Conservation (phyloP, 2,113 vertebrate species). For the Clarias gariepinus region DNA sequence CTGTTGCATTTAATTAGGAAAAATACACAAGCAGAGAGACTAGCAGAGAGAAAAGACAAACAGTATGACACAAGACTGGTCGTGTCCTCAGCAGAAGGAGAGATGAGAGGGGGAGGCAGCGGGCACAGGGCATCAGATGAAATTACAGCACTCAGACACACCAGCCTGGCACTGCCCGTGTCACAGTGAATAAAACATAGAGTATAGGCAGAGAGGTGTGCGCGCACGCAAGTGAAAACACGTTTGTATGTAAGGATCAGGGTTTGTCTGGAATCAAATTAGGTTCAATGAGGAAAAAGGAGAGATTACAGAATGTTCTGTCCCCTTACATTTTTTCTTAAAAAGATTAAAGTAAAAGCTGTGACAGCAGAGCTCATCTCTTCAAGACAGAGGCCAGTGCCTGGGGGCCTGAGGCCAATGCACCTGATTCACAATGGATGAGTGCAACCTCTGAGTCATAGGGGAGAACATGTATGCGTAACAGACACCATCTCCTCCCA, state of each 20-base stretch:
- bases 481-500: constrained; percentile 42
- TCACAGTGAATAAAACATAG: constrained; percentile 75
- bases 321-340: too few species aligned
- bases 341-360: not conserved
- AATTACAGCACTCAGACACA: constrained; percentile 73
- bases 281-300: not conserved
- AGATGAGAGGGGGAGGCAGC: constrained; percentile 58
- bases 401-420: constrained; percentile 22
- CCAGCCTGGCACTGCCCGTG: constrained; percentile 71
- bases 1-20: not conserved
- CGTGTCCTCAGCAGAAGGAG: constrained; percentile 56
- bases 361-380: constrained; percentile 3
- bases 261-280: not conserved
- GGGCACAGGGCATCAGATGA: constrained; percentile 70
- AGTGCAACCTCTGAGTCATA: constrained; percentile 40
- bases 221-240: not conserved
- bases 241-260: constrained; percentile 14
- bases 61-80: constrained; percentile 26
- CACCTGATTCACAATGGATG: constrained; percentile 47
- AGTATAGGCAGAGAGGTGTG: constrained; percentile 33
- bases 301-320: not conserved
- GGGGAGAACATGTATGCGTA: constrained; percentile 31
- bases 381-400: constrained; percentile 27
- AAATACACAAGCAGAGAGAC: not conserved
- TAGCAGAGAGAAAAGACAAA: not conserved